These are phyloP conservation scores for Lordiphosa andalusiaca DNA, from an alignment of 2,888 invertebrate species.

Conservation along the genomic window DNA sequence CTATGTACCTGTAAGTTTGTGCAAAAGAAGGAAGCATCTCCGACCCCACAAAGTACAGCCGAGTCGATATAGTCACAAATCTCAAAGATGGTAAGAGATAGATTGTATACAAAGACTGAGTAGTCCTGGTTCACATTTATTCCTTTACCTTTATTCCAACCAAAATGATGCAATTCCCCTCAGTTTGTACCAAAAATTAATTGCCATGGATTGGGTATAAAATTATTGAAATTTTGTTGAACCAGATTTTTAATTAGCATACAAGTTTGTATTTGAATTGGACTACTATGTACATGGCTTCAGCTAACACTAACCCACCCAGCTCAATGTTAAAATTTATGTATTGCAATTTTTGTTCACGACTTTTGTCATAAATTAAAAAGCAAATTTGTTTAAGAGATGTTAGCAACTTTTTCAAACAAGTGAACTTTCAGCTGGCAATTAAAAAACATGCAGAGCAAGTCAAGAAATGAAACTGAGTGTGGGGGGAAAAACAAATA, in stretches of 20 bases:
- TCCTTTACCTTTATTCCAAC: too few relatives aligned
- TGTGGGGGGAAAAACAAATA: neutral
- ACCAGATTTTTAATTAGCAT: slow-evolving; percentile 40
- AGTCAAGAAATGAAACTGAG: slow-evolving; percentile 6
- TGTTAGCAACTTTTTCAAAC: slow-evolving; percentile 16
- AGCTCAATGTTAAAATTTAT: slow-evolving; percentile 8
- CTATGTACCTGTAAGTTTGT: too few relatives aligned
- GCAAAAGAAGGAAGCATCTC: too few relatives aligned
- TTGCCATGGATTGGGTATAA: neutral
- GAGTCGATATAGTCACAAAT: too few relatives aligned
- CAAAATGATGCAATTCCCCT: neutral
- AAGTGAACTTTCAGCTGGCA: slow-evolving; percentile 24
- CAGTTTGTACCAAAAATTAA: slow-evolving; percentile 16
- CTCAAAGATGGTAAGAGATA: too few relatives aligned
- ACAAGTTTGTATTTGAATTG: slow-evolving; percentile 16
- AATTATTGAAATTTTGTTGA: slow-evolving; percentile 13
- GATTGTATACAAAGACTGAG: too few relatives aligned
- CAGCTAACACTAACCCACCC: slow-evolving; percentile 13
- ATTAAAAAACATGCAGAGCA: slow-evolving; percentile 20
- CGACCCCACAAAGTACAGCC: too few relatives aligned
- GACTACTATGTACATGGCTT: neutral
- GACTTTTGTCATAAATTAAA: slow-evolving; percentile 24
- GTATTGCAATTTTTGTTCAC: slow-evolving; percentile 15
- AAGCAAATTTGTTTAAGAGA: slow-evolving; percentile 22
- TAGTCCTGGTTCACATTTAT: too few relatives aligned